Conservation (phyloP, 2,113 vertebrate species). For the Poeciliopsis retropinna region DNA sequence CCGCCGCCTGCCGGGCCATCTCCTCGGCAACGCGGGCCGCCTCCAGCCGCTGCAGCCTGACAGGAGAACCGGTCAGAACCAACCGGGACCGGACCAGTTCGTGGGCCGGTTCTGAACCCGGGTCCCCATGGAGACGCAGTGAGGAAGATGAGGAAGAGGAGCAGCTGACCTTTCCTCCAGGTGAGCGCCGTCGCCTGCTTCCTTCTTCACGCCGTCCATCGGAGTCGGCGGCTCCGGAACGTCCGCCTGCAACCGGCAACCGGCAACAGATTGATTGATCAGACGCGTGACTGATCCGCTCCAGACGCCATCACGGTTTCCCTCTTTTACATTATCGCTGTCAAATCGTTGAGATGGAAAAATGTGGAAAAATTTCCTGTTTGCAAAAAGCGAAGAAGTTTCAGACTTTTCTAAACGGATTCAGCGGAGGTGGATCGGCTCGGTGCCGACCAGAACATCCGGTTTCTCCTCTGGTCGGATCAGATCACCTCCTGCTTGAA, state of each 20-base stretch:
- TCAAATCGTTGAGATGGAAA: too few relatives aligned
- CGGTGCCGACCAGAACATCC: too few relatives aligned
- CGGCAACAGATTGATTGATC: background rate
- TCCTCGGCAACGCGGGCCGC: conserved; percentile 69
- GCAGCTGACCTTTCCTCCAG: conserved; percentile 70
- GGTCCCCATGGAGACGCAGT: background rate
- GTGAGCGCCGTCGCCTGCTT: conserved; percentile 46
- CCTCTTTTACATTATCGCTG: too few relatives aligned
- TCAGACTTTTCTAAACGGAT: too few relatives aligned
- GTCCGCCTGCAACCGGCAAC: conserved; percentile 28
- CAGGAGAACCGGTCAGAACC: background rate
- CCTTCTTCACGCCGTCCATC: conserved; percentile 52
- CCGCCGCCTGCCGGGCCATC: conserved; percentile 66
- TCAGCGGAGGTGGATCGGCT: too few relatives aligned
- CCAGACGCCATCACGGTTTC: too few relatives aligned
- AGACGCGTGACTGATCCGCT: too few relatives aligned
- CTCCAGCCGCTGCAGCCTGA: conserved; percentile 72
- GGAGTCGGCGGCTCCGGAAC: conserved; percentile 24
- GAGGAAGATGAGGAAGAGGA: background rate
- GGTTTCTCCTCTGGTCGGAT: too few relatives aligned
- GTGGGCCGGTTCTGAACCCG: background rate
- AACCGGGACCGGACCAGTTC: background rate
- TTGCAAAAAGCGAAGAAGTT: too few relatives aligned
- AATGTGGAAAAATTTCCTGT: too few relatives aligned
- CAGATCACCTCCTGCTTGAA: too few relatives aligned